Evolutionary conservation across 2,888 invertebrate genomes (phyloP).

Genomic region (Caradrina clavipalpis): DNA sequence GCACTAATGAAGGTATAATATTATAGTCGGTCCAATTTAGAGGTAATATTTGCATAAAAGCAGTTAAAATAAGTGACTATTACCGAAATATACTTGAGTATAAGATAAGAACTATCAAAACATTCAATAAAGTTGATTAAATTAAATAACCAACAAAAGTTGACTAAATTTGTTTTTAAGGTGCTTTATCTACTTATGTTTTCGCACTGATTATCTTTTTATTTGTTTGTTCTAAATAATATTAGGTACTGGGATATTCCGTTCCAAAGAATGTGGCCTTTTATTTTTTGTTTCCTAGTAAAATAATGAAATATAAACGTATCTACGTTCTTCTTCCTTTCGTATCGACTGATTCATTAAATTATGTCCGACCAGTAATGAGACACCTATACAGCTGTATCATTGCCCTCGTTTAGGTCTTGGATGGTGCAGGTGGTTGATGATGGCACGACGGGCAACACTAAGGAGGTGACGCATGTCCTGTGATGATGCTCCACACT

Average conservation of each 20-base stretch:
- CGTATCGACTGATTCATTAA: no score
- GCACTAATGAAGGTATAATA: not conserved
- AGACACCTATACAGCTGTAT: no score
- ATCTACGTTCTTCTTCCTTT: no score
- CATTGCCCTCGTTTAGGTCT: no score
- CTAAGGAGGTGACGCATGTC: no score
- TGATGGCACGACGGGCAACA: no score
- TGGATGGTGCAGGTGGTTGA: no score
- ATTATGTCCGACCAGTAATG: no score
- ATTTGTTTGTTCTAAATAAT: not conserved
- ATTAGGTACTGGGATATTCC: not conserved
- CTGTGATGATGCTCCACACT: no score
- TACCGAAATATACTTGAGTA: not conserved
- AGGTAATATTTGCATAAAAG: constrained; percentile 4
- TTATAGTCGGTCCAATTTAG: not conserved
- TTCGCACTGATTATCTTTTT: not conserved
- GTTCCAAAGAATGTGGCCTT: not conserved
- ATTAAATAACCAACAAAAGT: not conserved
- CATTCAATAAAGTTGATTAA: constrained; percentile 1
- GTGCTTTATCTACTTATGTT: not conserved
- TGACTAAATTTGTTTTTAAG: not conserved
- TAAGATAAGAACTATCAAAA: constrained; percentile 31
- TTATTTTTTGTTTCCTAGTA: not conserved
- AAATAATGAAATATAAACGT: not conserved
- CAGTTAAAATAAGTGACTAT: not conserved